Conservation (phyloP, 2,888 invertebrate genomes). For the Drosophila nigricruria region DNA sequence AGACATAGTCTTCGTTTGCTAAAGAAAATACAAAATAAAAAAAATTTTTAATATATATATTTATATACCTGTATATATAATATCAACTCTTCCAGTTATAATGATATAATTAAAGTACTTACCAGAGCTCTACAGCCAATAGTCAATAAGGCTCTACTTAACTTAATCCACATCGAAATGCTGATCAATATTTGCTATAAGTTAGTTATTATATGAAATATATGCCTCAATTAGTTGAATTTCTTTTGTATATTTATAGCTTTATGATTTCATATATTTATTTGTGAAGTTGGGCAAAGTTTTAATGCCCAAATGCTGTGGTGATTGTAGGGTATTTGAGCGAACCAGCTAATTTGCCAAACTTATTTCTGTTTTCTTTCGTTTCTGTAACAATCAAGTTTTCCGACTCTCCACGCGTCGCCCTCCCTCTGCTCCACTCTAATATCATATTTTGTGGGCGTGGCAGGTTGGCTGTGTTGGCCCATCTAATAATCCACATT, state of each 20-base stretch:
- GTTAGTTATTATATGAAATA: not conserved
- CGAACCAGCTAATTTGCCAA: constrained; percentile 1
- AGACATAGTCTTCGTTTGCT: too few relatives aligned
- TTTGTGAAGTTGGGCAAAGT: not conserved
- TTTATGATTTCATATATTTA: not conserved
- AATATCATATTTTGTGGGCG: constrained; percentile 38
- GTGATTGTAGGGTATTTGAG: constrained; percentile 41
- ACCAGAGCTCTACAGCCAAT: not conserved
- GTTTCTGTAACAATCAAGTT: constrained; percentile 19
- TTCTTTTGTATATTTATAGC: not conserved
- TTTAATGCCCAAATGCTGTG: constrained; percentile 7
- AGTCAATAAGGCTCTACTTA: not conserved
- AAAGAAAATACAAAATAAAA: too few relatives aligned
- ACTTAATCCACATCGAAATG: not conserved
- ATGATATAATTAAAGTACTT: not conserved
- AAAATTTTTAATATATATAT: not conserved
- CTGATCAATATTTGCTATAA: not conserved
- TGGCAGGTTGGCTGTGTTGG: constrained; percentile 20
- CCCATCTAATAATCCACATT: constrained; percentile 55
- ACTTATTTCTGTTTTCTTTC: not conserved
- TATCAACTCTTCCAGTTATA: too few relatives aligned
- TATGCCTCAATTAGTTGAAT: not conserved
- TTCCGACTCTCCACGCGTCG: not conserved
- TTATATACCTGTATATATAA: not conserved
- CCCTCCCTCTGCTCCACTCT: not conserved